These are phyloP conservation scores for Tokudaia muenninki DNA, from an alignment of 2,797 vertebrate species.

Conservation along the genomic window DNA sequence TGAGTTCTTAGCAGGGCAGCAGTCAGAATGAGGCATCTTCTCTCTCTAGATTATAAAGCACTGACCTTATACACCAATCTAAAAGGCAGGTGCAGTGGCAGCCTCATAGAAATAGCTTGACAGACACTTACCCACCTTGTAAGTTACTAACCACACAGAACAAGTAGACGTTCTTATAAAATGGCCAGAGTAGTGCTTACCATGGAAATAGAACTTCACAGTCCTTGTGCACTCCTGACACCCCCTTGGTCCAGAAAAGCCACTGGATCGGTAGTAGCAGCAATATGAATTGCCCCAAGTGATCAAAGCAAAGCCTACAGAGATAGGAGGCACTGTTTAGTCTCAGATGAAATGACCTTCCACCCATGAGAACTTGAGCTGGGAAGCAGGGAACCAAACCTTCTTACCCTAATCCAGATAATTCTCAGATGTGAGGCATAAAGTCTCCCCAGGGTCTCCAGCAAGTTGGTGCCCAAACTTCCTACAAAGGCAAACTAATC, in stretches of 20 bases:
- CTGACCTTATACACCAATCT: not conserved
- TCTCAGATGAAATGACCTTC: not conserved
- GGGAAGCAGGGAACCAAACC: not conserved
- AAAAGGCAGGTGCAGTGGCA: not conserved
- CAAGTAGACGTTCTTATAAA: not conserved
- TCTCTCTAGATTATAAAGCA: not conserved
- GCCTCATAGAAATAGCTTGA: not conserved
- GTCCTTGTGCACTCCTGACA: not conserved
- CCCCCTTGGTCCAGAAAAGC: not conserved
- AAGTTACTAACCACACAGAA: not conserved
- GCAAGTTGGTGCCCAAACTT: not conserved
- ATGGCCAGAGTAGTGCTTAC: not conserved
- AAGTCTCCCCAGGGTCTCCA: not conserved
- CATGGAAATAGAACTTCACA: not conserved
- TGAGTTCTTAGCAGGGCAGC: not conserved
- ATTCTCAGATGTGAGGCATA: not conserved
- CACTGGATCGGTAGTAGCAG: not conserved
- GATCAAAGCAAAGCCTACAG: not conserved
- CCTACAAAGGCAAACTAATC: not conserved
- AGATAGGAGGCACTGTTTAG: not conserved
- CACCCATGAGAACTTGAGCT: not conserved
- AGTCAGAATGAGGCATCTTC: not conserved
- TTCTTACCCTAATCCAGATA: not conserved
- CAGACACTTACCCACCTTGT: not conserved
- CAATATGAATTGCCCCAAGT: not conserved